Percentiles rank a stretch among this genome's conserved stretches.
Conservation (phyloP, 2,888 invertebrate species). For the Pedicia rivosa region DNA sequence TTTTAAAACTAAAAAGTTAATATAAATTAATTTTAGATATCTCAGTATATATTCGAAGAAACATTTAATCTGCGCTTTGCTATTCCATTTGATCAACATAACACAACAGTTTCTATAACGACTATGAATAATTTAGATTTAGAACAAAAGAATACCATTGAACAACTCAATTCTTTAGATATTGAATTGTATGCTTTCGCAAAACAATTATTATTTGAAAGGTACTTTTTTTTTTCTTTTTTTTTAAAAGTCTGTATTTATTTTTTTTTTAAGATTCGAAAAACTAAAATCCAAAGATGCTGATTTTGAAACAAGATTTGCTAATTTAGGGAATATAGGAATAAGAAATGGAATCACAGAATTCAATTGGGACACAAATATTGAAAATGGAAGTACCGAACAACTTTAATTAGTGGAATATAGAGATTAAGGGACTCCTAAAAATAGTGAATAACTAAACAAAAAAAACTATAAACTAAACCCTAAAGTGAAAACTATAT, state of each 20-base stretch:
- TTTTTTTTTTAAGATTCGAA: constrained; percentile 47
- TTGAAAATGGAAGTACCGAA: constrained; percentile 41
- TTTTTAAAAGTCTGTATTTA: constrained; percentile 7
- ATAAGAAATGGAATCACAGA: constrained; percentile 60
- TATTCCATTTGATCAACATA: constrained; percentile 83
- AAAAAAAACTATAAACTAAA: no score
- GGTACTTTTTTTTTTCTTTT: constrained; percentile 27
- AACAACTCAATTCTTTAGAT: constrained; percentile 73
- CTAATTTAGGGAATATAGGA: constrained; percentile 67
- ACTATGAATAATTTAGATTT: constrained; percentile 62
- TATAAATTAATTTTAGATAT: constrained; percentile 36
- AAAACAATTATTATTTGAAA: constrained; percentile 67
- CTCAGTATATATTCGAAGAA: constrained; percentile 88
- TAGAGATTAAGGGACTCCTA: no score
- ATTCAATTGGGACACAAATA: constrained; percentile 78
- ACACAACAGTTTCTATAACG: constrained; percentile 72
- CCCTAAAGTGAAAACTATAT: no score
- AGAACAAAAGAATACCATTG: constrained; percentile 58
- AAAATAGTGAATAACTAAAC: no score
- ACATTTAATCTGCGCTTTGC: constrained; percentile 83
- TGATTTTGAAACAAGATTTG: constrained; percentile 68
- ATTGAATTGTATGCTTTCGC: constrained; percentile 89
- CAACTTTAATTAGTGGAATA: no score
- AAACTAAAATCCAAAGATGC: constrained; percentile 62
- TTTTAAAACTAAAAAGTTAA: not conserved